Percentiles rank a stretch among this genome's conserved stretches.
phyloP scores from a whole-genome alignment of 2,888 invertebrate genomes.

The Netelia virgata region DNA sequence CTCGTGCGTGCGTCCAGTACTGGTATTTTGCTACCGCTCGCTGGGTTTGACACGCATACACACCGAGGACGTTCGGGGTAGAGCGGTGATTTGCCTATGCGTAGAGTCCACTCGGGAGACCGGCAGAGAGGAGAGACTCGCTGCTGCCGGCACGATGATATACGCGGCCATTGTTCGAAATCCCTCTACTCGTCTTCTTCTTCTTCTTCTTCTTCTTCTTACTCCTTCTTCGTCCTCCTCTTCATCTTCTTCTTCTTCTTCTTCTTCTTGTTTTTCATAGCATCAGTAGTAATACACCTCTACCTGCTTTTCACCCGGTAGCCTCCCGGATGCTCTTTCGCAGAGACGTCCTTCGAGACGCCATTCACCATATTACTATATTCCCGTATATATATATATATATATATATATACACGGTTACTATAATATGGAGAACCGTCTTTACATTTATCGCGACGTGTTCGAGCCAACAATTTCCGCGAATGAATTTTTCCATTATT shows the following conservation, averaged over 20 bases:
- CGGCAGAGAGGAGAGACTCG: conserved; percentile 70
- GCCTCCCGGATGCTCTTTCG: conserved; percentile 66
- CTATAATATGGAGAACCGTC: conserved; percentile 38
- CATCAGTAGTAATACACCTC: conserved; percentile 57
- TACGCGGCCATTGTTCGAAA: conserved; percentile 83
- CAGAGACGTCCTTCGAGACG: conserved; percentile 60
- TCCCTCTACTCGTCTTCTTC: conserved; percentile 69
- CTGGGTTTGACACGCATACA: conserved; percentile 56
- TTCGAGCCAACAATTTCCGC: conserved; percentile 45
- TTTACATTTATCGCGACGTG: conserved; percentile 22
- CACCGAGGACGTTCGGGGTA: conserved; percentile 40
- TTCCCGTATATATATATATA: conserved; percentile 2
- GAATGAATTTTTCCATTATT: conserved; percentile 6
- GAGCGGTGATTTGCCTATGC: conserved; percentile 83
- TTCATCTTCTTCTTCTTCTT: conserved; percentile 45
- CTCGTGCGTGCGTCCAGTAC: conserved; percentile 31
- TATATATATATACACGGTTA: conserved; percentile 11
- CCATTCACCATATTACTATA: conserved; percentile 49
- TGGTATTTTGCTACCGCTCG: conserved; percentile 42
- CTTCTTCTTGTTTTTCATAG: conserved; percentile 61
- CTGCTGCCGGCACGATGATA: conserved; percentile 83
- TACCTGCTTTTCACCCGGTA: conserved; percentile 67
- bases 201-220: conserved; percentile 62
- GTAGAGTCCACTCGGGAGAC: conserved; percentile 74
- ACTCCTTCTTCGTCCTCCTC: conserved; percentile 55